Evolutionary conservation across 2,113 vertebrate species (phyloP).

Genomic region (Chinchilla lanigera): DNA sequence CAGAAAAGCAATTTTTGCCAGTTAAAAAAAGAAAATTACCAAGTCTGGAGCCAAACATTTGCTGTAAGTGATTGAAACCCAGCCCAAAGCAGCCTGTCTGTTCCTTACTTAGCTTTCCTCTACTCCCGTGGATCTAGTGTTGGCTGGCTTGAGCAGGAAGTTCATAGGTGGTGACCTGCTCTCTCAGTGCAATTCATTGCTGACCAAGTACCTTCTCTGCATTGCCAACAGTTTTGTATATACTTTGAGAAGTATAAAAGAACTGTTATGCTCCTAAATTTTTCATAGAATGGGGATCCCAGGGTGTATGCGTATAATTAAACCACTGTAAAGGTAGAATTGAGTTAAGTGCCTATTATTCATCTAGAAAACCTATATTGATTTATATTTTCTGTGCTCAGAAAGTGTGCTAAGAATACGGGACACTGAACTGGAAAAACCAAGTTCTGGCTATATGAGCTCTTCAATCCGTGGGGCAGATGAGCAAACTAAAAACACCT

Average conservation of each 20-base stretch:
- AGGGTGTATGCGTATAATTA: not conserved
- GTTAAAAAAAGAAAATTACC: not conserved
- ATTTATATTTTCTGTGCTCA: not conserved
- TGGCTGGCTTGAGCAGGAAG: not conserved
- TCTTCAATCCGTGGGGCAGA: not conserved
- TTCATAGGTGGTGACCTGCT: not conserved
- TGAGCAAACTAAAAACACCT: not conserved
- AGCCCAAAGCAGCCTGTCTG: not conserved
- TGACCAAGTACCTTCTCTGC: not conserved
- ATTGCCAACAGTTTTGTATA: not conserved
- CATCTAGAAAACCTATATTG: not conserved
- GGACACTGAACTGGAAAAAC: not conserved
- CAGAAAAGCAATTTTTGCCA: slow-evolving; percentile 11
- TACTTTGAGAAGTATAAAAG: not conserved
- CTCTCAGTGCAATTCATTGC: not conserved
- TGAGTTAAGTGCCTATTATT: not conserved
- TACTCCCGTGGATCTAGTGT: not conserved
- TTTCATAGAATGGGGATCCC: not conserved
- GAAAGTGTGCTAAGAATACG: not conserved
- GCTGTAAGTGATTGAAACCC: not conserved
- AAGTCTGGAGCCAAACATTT: not conserved
- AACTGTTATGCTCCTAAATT: not conserved
- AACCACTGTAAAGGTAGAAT: not conserved
- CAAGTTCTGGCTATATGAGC: not conserved
- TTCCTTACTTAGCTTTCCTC: not conserved